Conservation (phyloP, 2,113 vertebrate species). For the Hylia prasina region DNA sequence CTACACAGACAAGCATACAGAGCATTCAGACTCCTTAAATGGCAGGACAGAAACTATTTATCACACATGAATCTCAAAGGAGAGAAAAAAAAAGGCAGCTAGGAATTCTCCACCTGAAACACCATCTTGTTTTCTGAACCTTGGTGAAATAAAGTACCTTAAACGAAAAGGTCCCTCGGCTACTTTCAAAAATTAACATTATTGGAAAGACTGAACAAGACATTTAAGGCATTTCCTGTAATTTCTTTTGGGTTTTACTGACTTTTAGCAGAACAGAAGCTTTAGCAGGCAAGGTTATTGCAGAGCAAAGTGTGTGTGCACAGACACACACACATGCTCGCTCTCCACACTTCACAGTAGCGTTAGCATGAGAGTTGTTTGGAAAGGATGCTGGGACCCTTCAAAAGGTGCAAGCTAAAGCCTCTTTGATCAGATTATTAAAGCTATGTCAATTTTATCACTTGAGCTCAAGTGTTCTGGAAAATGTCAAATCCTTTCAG, state of each 20-base stretch:
- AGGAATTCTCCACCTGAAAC: slow-evolving; percentile 36
- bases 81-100: neutral
- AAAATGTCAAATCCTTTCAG: slow-evolving; percentile 66
- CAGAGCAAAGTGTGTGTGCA: neutral
- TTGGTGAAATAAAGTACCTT: neutral
- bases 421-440: slow-evolving; percentile 66
- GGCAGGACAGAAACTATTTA: slow-evolving; percentile 66
- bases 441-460: slow-evolving; percentile 67
- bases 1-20: slow-evolving; percentile 48
- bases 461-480: slow-evolving; percentile 65
- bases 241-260: slow-evolving; percentile 7
- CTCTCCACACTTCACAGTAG: neutral
- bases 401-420: slow-evolving; percentile 53
- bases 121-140: neutral
- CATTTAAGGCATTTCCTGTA: neutral
- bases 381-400: slow-evolving; percentile 34
- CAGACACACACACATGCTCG: accelerated
- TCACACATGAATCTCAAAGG: slow-evolving; percentile 49
- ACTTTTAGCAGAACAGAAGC: neutral
- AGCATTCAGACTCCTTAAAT: slow-evolving; percentile 69
- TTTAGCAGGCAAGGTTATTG: neutral
- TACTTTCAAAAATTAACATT: neutral
- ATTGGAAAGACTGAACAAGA: neutral
- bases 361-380: neutral
- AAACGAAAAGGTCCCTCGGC: neutral